A percentile compares a stretch with the other conserved stretches of the same genome.
These are phyloP conservation scores for Aleiodes testaceus DNA, from an alignment of 2,888 invertebrate genomes.

Conservation along the genomic window DNA sequence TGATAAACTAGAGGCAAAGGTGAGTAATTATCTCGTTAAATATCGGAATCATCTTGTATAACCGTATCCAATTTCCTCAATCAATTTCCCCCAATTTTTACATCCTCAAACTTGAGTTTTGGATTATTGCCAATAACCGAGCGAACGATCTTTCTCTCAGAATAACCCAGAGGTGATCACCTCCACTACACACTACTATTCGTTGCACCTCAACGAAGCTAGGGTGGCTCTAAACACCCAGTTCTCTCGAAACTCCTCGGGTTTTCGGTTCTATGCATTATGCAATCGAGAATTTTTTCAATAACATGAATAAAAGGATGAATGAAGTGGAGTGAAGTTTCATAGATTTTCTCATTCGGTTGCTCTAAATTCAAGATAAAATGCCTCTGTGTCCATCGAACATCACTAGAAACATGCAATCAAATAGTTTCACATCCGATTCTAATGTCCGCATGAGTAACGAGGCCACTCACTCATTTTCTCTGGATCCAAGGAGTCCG, in stretches of 20 bases:
- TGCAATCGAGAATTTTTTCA: conserved; percentile 54
- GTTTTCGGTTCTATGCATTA: conserved; percentile 63
- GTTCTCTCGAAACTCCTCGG: conserved; percentile 66
- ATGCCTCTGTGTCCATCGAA: conserved; percentile 63
- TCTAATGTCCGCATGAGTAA: neutral
- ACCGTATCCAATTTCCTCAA: conserved; percentile 36
- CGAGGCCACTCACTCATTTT: neutral
- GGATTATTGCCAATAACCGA: conserved; percentile 14
- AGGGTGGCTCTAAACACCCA: conserved; percentile 59
- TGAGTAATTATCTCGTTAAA: conserved; percentile 73
- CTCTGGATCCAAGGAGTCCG: neutral
- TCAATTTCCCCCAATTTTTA: conserved; percentile 32
- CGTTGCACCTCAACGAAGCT: conserved; percentile 55
- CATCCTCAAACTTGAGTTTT: neutral
- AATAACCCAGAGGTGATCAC: conserved; percentile 72
- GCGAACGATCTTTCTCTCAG: conserved; percentile 59
- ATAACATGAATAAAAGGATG: conserved; percentile 37
- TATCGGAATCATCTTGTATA: conserved; percentile 47
- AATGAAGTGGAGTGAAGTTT: conserved; percentile 34
- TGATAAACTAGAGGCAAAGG: conserved; percentile 93
- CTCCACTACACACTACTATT: conserved; percentile 55
- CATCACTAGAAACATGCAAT: conserved; percentile 52
- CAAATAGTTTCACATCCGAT: conserved; percentile 40
- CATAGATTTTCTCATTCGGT: neutral
- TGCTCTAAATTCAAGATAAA: neutral